Conservation (phyloP, 1,140 invertebrate species). For the Hycleus cichorii region DNA sequence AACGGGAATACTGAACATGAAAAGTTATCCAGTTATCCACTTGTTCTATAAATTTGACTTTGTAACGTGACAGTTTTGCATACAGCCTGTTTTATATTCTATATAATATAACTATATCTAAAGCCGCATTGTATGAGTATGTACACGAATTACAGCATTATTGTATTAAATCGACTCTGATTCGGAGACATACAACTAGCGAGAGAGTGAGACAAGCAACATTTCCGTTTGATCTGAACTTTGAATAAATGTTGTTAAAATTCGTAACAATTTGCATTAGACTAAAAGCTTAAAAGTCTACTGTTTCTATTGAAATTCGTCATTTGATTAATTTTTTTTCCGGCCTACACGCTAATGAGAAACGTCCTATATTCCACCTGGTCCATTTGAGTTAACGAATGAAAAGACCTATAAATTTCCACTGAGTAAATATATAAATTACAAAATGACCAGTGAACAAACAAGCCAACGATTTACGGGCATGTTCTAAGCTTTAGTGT, state of each 20-base stretch:
- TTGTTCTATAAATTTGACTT: slow-evolving; percentile 37
- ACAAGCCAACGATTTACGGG: slow-evolving; percentile 20
- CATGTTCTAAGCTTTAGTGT: background rate
- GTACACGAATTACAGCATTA: slow-evolving; percentile 11
- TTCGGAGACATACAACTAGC: background rate
- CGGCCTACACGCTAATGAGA: background rate
- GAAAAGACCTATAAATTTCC: slow-evolving; percentile 16
- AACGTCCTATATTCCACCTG: slow-evolving; percentile 11
- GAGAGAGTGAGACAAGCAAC: too few relatives aligned
- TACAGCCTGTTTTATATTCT: slow-evolving; percentile 37
- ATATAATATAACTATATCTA: slow-evolving; percentile 29
- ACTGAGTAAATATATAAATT: slow-evolving; percentile 27
- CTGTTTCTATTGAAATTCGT: too few relatives aligned
- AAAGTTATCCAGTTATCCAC: slow-evolving; percentile 38
- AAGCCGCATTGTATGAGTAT: slow-evolving; percentile 19
- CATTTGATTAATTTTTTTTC: too few relatives aligned
- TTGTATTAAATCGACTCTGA: slow-evolving; percentile 9
- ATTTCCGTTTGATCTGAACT: too few relatives aligned
- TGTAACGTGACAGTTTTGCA: slow-evolving; percentile 39
- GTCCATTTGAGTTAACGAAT: slow-evolving; percentile 10
- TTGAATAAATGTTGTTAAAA: too few relatives aligned
- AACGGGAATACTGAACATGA: slow-evolving; percentile 28
- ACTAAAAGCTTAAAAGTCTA: too few relatives aligned
- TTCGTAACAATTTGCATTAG: too few relatives aligned
- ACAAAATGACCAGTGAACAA: slow-evolving; percentile 27